Base-by-base conservation (phyloP, 2,797 vertebrate species). In the Eleutherodactylus coqui region DNA sequence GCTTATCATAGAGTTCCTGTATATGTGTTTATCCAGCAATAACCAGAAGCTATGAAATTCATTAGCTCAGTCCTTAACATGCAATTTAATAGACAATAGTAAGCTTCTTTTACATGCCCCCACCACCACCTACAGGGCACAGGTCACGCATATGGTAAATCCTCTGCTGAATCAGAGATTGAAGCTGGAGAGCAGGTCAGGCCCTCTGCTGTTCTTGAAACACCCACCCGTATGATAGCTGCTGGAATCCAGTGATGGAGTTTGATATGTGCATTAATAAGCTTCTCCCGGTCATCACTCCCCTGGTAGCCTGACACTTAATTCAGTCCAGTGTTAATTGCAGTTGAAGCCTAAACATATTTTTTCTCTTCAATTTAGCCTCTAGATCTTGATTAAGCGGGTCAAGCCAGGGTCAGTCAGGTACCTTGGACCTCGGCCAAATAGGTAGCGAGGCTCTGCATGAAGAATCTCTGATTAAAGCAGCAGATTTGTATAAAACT, bases 361-460 rank as follows among this genome's bases (percentile, higher is more conserved):
- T 73, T 60, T 36, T 38, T n/a, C 32, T 8, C 34, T 69, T 19
- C 38, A 38, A 55, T 79, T 77, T 55, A n/a, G 24, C 27, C 29
- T 79, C 34, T 49, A 62, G 45, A 43, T 78, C 24, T 19, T 85
- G 77, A 85, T 85, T 85, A 85, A 29, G 58, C 38, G 9, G 76
- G 64, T 79, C 64, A 43, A 55, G 64, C 13, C 29, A 14, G 21
- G 77, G 76, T 80, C 84, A 79, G 64, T 4, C 64, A 45, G 83
- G 75, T 85, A 77, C 29, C 32, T 9, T 3, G 8, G 27, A 34
- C 17, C 4, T 4, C 2, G 45, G 47, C 79, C 79, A 80, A 32
- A 2, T 19, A 7, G 36, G 49, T 14, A 43, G n/a, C n/a, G 32
- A 27, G 24, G 47, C 58, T 72, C 73, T 60, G 53, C 27, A n/a